Conservation (phyloP, 2,113 vertebrate genomes). For the Callopanchax toddi region DNA sequence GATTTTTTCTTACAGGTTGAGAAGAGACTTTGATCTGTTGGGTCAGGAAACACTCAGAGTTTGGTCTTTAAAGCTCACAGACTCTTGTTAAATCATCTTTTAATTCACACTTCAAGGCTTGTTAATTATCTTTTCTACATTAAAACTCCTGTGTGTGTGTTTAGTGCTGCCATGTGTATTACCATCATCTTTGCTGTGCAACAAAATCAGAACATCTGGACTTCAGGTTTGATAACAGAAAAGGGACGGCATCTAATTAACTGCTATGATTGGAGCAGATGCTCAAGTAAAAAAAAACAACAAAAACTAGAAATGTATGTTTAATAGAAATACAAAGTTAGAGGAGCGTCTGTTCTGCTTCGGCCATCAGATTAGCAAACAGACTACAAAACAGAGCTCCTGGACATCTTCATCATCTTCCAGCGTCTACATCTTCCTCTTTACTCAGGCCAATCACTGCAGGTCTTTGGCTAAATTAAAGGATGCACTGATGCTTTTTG, state of each 20-base stretch:
- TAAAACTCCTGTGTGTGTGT: slow-evolving; percentile 8
- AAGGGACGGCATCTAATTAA: slow-evolving; percentile 18
- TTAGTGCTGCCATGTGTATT: neutral
- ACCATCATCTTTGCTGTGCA: neutral
- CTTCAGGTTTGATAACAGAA: slow-evolving; percentile 3
- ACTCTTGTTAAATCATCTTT: slow-evolving; percentile 20
- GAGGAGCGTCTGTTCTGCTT: slow-evolving; percentile 5
- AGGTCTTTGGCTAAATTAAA: no score
- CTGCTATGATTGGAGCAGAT: neutral
- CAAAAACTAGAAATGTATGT: neutral
- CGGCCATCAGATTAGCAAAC: neutral
- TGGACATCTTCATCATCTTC: neutral
- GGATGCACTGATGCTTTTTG: no score
- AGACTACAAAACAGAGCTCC: neutral
- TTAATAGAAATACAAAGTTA: neutral
- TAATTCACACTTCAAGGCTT: slow-evolving; percentile 11
- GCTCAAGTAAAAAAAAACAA: neutral
- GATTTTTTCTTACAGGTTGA: slow-evolving; percentile 31
- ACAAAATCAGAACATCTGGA: slow-evolving; percentile 16
- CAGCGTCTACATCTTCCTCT: no score
- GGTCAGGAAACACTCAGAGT: slow-evolving; percentile 42
- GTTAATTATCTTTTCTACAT: neutral
- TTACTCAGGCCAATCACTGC: no score
- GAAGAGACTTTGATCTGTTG: slow-evolving; percentile 49
- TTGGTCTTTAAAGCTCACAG: slow-evolving; percentile 29